These are phyloP conservation scores for Strix aluco DNA, from an alignment of 2,113 vertebrate genomes.

Conservation along the genomic window DNA sequence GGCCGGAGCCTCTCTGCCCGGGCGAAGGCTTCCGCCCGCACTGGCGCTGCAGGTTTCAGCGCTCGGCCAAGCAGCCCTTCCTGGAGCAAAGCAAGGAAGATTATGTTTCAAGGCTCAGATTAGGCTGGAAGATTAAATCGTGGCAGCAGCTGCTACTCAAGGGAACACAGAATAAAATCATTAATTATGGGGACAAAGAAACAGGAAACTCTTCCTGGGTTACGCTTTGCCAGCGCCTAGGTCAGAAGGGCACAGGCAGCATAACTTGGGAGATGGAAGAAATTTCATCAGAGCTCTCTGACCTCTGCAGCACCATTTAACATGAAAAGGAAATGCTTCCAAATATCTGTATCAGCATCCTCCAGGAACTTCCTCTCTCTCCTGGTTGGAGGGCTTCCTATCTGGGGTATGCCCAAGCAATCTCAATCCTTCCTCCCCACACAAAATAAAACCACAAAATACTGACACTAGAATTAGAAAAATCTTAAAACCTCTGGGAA, in stretches of 20 bases:
- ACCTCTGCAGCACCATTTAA: background rate
- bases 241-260: background rate
- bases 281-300: background rate
- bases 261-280: background rate
- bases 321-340: background rate
- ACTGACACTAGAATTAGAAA: background rate
- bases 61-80: background rate
- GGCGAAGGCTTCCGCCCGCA: background rate
- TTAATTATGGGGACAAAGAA: conserved; percentile 23
- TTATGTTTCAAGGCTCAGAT: background rate
- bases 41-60: background rate
- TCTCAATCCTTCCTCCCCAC: background rate
- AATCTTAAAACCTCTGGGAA: background rate
- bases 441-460: background rate
- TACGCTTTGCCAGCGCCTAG: background rate
- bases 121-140: conserved; percentile 24
- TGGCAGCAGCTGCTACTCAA: conserved; percentile 20
- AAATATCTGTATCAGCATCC: fast-evolving
- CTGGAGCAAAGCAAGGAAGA: background rate
- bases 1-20: no score
- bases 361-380: background rate
- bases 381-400: background rate
- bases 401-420: background rate
- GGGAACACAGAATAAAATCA: conserved; percentile 5
- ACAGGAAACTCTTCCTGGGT: background rate